Evolutionary conservation across 2,888 invertebrate species (phyloP).

Genomic region (Erebia ligea): DNA sequence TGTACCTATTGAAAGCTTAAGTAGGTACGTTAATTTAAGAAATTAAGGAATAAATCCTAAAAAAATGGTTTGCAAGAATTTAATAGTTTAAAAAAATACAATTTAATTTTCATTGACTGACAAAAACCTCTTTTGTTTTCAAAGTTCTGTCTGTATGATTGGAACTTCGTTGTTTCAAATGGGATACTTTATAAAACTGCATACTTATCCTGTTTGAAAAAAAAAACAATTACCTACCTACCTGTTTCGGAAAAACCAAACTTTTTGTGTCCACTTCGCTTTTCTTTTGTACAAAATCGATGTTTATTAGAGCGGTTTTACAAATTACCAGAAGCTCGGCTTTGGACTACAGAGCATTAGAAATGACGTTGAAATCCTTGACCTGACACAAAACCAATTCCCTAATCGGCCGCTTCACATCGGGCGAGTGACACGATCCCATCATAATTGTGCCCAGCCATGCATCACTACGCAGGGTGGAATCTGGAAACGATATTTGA

Average conservation of each 20-base stretch:
- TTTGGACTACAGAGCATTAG: conserved; percentile 23
- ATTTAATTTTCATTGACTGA: too few relatives aligned
- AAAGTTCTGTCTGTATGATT: too few relatives aligned
- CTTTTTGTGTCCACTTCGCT: neutral
- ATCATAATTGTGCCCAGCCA: conserved; percentile 18
- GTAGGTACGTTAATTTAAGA: too few relatives aligned
- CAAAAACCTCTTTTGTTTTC: too few relatives aligned
- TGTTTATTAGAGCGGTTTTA: neutral
- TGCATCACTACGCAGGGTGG: neutral
- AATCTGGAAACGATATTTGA: neutral
- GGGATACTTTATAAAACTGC: too few relatives aligned
- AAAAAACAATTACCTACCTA: too few relatives aligned
- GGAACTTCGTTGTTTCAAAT: too few relatives aligned
- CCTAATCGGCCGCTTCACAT: conserved; percentile 30
- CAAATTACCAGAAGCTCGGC: conserved; percentile 24
- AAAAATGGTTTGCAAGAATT: too few relatives aligned
- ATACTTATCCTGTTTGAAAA: too few relatives aligned
- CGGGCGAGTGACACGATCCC: conserved; percentile 24
- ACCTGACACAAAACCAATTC: conserved; percentile 36
- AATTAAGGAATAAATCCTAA: too few relatives aligned
- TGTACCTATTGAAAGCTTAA: too few relatives aligned
- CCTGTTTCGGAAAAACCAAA: neutral
- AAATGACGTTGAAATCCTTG: conserved; percentile 34
- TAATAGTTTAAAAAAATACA: too few relatives aligned
- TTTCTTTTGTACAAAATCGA: neutral